A percentile compares a stretch with the other conserved stretches of the same genome.
phyloP scores from a whole-genome alignment of 2,113 vertebrate genomes.

The Charina bottae region DNA sequence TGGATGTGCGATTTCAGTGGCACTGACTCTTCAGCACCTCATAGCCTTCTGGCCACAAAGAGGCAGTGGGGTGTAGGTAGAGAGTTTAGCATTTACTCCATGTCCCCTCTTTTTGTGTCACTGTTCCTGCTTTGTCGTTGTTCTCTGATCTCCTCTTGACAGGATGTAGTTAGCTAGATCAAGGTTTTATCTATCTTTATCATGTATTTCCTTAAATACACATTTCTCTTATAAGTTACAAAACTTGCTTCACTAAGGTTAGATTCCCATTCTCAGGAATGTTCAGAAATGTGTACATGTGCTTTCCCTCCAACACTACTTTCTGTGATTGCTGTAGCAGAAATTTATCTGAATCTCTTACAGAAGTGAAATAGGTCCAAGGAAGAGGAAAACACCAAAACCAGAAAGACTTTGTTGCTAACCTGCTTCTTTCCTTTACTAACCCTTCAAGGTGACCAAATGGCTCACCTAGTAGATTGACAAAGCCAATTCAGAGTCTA shows the following conservation, averaged over 20 bases:
- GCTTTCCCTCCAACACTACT: background rate
- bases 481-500: background rate
- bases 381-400: background rate
- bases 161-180: background rate
- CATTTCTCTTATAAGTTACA: background rate
- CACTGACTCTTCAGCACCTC: background rate
- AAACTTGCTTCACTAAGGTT: background rate
- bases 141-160: background rate
- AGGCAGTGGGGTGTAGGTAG: background rate
- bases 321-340: background rate
- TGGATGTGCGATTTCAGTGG: background rate
- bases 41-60: background rate
- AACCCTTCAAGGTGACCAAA: background rate
- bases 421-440: background rate
- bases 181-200: background rate
- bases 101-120: background rate
- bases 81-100: background rate
- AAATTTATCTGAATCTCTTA: background rate
- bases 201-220: background rate
- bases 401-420: background rate
- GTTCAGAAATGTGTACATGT: background rate
- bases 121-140: background rate
- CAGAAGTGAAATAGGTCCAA: background rate
- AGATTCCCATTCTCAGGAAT: background rate
- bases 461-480: background rate